Conservation (phyloP, 1,140 invertebrate genomes). For the Centruroides sculpturatus region DNA sequence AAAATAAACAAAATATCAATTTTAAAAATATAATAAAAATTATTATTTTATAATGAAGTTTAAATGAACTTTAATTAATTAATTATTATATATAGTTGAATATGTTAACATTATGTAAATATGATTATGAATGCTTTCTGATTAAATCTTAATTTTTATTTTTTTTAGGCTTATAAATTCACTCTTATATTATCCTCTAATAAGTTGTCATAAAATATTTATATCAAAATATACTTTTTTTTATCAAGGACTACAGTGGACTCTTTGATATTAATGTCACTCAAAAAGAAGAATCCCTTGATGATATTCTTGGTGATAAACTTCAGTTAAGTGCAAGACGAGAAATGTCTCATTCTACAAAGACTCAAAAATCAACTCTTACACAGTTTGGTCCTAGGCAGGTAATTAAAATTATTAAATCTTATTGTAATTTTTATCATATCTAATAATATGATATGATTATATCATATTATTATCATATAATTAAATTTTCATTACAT, state of each 20-base stretch:
- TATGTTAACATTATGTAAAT: too few species aligned
- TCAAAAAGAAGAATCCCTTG: constrained; percentile 57
- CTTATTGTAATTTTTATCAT: neutral
- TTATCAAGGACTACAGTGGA: constrained; percentile 60
- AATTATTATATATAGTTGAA: too few species aligned
- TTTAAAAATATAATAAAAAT: too few species aligned
- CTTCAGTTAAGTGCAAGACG: constrained; percentile 13
- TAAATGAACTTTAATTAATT: too few species aligned
- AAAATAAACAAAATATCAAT: too few species aligned
- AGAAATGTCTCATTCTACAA: constrained; percentile 18
- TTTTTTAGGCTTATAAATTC: too few species aligned
- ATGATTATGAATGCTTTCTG: too few species aligned
- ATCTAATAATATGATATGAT: constrained; percentile 16
- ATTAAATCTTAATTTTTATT: too few species aligned
- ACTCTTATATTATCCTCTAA: too few species aligned
- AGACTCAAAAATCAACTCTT: constrained; percentile 38
- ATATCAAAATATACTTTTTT: constrained; percentile 16
- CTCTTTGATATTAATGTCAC: constrained; percentile 44
- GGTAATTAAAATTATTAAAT: constrained; percentile 28
- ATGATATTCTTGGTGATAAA: constrained; percentile 39
- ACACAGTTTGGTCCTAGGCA: constrained; percentile 71
- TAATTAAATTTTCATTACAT: too few species aligned
- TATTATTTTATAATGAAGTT: too few species aligned
- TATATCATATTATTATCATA: too few species aligned
- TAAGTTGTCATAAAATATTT: neutral